phyloP scores from a whole-genome alignment of 37 sponge, comb jelly and placozoan species.

The Crambe crambe region DNA sequence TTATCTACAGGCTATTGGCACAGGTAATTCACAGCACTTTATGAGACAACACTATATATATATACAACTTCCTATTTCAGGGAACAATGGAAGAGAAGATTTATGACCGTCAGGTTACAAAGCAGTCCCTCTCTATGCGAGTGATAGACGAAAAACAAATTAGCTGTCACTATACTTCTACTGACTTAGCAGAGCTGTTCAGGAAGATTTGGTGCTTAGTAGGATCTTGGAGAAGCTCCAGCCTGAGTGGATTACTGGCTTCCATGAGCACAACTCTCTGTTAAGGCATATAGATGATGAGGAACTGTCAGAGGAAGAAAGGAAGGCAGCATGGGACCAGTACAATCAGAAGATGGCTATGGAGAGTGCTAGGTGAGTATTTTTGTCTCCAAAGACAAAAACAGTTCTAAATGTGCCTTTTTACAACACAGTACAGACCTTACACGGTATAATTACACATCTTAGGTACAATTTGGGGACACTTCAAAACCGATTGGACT shows the following conservation, averaged over 20 bases:
- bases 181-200: slow-evolving; percentile 85
- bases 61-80: slow-evolving; percentile 23
- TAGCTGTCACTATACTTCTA: slow-evolving; percentile 82
- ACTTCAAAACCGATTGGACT: not conserved
- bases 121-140: slow-evolving; percentile 88
- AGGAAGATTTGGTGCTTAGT: slow-evolving; percentile 80
- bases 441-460: not conserved
- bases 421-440: not conserved
- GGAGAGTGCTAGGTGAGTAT: slow-evolving; percentile 31
- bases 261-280: slow-evolving; percentile 95
- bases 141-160: slow-evolving; percentile 99
- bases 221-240: slow-evolving; percentile 82
- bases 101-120: slow-evolving; percentile 97
- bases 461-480: not conserved
- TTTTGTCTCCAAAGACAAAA: not conserved
- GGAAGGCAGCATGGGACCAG: slow-evolving; percentile 94
- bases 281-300: slow-evolving; percentile 84
- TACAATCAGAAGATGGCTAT: slow-evolving; percentile 54
- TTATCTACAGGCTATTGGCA: slow-evolving; percentile 96
- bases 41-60: not conserved
- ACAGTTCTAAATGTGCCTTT: not conserved
- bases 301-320: slow-evolving; percentile 94
- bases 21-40: slow-evolving; percentile 42
- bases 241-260: slow-evolving; percentile 71
- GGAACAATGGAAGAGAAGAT: slow-evolving; percentile 99